Percentiles rank a stretch among this genome's conserved stretches.
phyloP scores from a whole-genome alignment of 2,113 vertebrate genomes.

The Cariama cristata region DNA sequence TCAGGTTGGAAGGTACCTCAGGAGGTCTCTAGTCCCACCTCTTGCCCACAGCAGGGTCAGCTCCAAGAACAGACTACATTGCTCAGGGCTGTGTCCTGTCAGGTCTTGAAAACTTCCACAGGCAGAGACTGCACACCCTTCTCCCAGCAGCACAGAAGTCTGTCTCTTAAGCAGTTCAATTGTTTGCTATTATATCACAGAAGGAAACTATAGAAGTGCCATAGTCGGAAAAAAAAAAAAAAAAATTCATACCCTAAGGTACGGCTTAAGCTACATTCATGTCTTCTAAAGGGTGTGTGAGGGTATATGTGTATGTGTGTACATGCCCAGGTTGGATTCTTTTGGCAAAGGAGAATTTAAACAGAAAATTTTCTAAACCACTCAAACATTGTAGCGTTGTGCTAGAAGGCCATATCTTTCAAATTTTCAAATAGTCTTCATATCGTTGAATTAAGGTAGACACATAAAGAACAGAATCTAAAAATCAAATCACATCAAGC shows the following conservation, averaged over 20 bases:
- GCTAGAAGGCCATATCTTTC: neutral
- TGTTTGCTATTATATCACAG: neutral
- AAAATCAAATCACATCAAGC: neutral
- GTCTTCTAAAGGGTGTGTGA: neutral
- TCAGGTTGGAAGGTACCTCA: neutral
- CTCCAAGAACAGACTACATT: neutral
- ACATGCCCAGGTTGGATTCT: neutral
- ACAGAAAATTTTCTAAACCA: neutral
- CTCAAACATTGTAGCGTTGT: neutral
- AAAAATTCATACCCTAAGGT: neutral
- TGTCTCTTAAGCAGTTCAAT: neutral
- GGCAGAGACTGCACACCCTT: neutral
- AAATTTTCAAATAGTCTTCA: neutral
- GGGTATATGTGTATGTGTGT: neutral
- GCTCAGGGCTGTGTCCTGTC: neutral
- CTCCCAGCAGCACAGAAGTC: neutral
- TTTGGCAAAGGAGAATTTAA: neutral
- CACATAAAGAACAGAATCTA: neutral
- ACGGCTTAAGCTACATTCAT: neutral
- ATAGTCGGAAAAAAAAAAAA: no score
- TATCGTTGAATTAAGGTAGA: neutral
- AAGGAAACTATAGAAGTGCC: neutral
- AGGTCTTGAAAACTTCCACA: neutral
- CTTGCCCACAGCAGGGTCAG: neutral
- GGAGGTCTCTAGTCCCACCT: neutral